These are phyloP conservation scores for Notolabrus celidotus DNA, from an alignment of 2,797 vertebrate species.

Conservation along the genomic window DNA sequence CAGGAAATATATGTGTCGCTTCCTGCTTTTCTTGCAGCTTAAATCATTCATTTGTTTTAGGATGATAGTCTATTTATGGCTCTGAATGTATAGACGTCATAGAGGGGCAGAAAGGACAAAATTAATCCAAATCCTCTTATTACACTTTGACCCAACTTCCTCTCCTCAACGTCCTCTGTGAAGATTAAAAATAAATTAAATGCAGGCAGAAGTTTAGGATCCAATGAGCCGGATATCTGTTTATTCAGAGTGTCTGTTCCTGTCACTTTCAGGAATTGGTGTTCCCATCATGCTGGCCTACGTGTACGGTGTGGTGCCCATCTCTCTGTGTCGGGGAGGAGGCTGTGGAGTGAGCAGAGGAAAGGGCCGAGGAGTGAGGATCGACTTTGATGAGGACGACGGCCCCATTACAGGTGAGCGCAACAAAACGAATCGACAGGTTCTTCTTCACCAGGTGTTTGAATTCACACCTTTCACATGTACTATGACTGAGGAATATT, in stretches of 20 bases:
- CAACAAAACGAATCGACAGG: rapidly evolving
- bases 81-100: too few species aligned
- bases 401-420: slow-evolving; percentile 95
- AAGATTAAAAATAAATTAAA: too few species aligned
- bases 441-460: not conserved
- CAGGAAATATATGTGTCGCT: not conserved
- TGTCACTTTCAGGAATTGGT: slow-evolving; percentile 88
- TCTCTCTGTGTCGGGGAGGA: slow-evolving; percentile 96
- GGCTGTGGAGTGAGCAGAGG: slow-evolving; percentile 97
- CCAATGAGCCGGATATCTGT: too few species aligned
- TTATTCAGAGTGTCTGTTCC: not conserved
- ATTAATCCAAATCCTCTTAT: too few species aligned
- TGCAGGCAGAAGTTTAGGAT: too few species aligned
- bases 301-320: slow-evolving; percentile 97
- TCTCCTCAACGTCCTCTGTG: too few species aligned
- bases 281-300: slow-evolving; percentile 99
- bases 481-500: not conserved
- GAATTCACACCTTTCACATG: not conserved
- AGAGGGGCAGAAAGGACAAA: too few species aligned
- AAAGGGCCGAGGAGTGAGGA: slow-evolving; percentile 95
- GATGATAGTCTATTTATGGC: too few species aligned
- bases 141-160: too few species aligned
- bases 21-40: not conserved
- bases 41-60: not conserved
- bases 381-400: slow-evolving; percentile 97